Evolutionary conservation across 2,113 vertebrate genomes (phyloP).

Genomic region (Myrmophylax atrothorax): DNA sequence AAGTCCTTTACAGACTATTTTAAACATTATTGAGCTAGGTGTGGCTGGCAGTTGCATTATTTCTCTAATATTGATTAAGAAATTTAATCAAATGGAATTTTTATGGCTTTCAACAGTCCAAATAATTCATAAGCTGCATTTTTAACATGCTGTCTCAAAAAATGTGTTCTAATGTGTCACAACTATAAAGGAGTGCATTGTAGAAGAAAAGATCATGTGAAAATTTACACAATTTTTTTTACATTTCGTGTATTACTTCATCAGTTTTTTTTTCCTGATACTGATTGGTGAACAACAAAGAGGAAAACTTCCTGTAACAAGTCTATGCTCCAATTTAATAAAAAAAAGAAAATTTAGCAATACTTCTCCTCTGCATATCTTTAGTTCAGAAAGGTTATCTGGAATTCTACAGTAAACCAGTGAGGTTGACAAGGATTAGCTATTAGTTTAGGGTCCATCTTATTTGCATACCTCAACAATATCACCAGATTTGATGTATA

Average conservation of each 20-base stretch:
- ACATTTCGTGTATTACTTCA: not conserved
- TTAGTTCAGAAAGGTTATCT: not conserved
- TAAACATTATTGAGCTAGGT: not conserved
- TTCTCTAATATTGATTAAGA: conserved; percentile 46
- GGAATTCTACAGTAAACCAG: not conserved
- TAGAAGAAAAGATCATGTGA: not conserved
- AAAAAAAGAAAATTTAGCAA: not conserved
- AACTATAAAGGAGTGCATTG: not conserved
- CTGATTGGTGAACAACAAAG: not conserved
- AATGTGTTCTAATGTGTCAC: not conserved
- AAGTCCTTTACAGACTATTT: conserved; percentile 12
- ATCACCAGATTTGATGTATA: not conserved
- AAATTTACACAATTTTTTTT: not conserved
- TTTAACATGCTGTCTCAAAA: not conserved
- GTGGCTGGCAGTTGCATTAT: conserved; percentile 2
- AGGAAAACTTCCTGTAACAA: not conserved
- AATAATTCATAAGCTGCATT: not conserved
- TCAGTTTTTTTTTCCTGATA: not conserved
- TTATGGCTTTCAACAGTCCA: not conserved
- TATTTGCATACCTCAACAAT: not conserved
- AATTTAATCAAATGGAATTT: conserved; percentile 29
- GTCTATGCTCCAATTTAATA: not conserved
- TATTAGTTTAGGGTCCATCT: not conserved
- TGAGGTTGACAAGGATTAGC: not conserved
- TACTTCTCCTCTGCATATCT: not conserved